Evolutionary conservation across 2,888 invertebrate species (phyloP), one percentile per base, ranked within the genome.

Genomic region (Andrena dorsata): DNA sequence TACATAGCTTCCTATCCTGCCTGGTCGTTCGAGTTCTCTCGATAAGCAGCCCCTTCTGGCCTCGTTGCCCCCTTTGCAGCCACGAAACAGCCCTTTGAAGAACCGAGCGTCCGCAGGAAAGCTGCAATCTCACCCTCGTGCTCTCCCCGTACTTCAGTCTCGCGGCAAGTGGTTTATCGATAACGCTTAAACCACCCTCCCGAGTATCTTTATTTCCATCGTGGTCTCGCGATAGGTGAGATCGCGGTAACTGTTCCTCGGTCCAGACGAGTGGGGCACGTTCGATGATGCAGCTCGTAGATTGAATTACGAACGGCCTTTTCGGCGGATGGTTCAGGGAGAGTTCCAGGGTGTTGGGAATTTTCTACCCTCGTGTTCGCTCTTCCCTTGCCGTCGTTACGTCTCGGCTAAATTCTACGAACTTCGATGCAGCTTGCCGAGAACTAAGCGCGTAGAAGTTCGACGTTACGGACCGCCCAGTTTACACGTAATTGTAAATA

Each of bases 401-500:
- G 41, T 16, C 13, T 41, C 41, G 16, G 4, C 41, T 41, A 41
- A 16, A 41, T 41, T 41, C 41, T 41, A 41, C 41, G 41, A 16
- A 41, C 16, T 16, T 16, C 41, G 41, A 16, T 41, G 41, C 41
- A 41, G 41, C 16, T 41, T 16, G 58, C 58, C 13, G 32, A 1
- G 32, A 20, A 20, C 56, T 56, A 28, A 2, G 56, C 41, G 7
- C 60, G 60, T 7, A 32, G 30, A 28, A 41, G 47, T 28, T 6
- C 13, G 47, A 7, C 41, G 58, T 30, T n/a, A 30, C 53, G 26
- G 10, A n/a, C 53, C 20, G 65, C 65, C 65, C 63, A 23, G 66
- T 61, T 53, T 41, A 35, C 66, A 56, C 76, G 63, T 75, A 78
- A 78, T 75, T 69, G 78, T 75, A 78, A 78, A 75, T 75, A 78